Evolutionary conservation across 2,113 vertebrate species (phyloP).

Genomic region (Dipodomys ordii): DNA sequence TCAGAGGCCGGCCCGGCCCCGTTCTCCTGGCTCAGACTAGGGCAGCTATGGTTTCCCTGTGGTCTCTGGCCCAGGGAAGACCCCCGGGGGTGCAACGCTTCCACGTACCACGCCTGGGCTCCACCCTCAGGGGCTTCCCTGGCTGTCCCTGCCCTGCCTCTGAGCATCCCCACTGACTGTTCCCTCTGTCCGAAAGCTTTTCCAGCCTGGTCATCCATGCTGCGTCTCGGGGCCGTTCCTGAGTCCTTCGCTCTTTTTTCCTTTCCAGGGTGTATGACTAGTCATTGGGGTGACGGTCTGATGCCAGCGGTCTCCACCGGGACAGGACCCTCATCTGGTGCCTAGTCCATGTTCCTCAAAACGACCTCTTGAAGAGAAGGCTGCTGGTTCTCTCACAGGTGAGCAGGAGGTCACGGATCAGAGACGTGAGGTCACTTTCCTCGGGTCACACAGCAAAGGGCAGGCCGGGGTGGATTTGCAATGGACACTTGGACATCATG

Average conservation of each 20-base stretch:
- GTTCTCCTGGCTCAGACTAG: background rate
- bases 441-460: background rate
- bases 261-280: too few species aligned
- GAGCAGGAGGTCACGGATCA: background rate
- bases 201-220: background rate
- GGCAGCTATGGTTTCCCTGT: background rate
- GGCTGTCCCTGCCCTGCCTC: background rate
- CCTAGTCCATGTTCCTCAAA: background rate
- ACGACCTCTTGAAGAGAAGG: too few species aligned
- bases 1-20: fast-evolving
- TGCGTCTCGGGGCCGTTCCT: too few species aligned
- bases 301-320: too few species aligned
- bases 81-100: fast-evolving
- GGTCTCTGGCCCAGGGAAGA: background rate
- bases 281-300: too few species aligned
- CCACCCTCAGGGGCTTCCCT: background rate
- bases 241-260: too few species aligned
- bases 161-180: background rate
- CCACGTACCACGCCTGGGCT: too few species aligned
- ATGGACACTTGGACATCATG: background rate
- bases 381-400: background rate
- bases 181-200: background rate
- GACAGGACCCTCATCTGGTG: too few species aligned
- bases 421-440: background rate
- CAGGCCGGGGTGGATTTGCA: background rate